Percentiles rank a stretch among this genome's conserved stretches.
Conservation (phyloP, 2,888 invertebrate genomes). For the Salpingus planirostris region DNA sequence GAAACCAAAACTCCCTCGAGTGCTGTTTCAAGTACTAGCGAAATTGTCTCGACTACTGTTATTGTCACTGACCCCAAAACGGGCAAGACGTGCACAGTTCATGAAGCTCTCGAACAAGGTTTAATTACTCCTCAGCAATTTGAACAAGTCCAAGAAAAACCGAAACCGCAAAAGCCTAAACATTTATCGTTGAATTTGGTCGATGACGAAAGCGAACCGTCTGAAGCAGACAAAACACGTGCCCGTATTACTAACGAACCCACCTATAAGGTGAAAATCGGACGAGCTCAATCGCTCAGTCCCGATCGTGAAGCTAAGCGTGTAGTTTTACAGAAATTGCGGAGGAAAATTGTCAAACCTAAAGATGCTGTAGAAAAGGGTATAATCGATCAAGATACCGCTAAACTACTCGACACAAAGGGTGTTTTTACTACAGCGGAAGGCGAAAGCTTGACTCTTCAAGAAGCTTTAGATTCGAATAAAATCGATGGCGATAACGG, state of each 20-base stretch:
- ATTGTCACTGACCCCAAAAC: conserved; percentile 44
- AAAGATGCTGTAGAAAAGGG: conserved; percentile 70
- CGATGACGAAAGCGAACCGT: conserved; percentile 16
- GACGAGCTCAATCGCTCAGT: conserved; percentile 50
- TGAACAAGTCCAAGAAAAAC: conserved; percentile 16
- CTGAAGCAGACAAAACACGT: conserved; percentile 50
- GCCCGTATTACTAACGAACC: conserved; percentile 52
- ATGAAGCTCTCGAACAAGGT: conserved; percentile 41
- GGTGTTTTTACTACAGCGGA: conserved; percentile 47
- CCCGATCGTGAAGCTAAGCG: conserved; percentile 58
- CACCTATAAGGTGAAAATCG: conserved; percentile 57
- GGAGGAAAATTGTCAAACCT: conserved; percentile 66
- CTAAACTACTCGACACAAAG: conserved; percentile 55
- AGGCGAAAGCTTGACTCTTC: conserved; percentile 58
- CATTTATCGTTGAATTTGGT: conserved; percentile 1
- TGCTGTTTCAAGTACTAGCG: conserved; percentile 13
- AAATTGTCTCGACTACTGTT: conserved; percentile 40
- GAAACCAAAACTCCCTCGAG: conserved; percentile 29
- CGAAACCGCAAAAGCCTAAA: background rate
- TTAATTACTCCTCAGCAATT: conserved; percentile 31
- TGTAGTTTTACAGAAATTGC: conserved; percentile 66
- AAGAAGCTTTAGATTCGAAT: conserved; percentile 63
- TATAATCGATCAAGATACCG: conserved; percentile 69
- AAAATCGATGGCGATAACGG: conserved; percentile 67
- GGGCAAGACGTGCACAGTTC: conserved; percentile 37